Base-by-base conservation (phyloP, 1,140 invertebrate species). In the Drosophila quadrilineata region DNA sequence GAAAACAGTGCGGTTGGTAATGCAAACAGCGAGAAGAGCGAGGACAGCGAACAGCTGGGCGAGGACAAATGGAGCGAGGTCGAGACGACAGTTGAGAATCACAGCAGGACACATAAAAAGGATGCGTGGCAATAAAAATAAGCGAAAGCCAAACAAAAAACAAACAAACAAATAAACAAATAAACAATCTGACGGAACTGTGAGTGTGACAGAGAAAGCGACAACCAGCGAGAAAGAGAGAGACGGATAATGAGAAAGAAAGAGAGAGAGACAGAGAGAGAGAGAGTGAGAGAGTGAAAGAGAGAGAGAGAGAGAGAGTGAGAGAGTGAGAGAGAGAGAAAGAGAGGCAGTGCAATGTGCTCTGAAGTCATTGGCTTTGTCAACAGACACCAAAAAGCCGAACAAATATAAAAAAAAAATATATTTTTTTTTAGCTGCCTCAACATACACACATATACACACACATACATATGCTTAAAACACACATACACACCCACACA, bases 121-220 rank as follows among this genome's bases (percentile, higher is more conserved):
- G 67, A 75, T 71, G 71, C 68, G 71, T 67, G 69, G 69, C 63
- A 72, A 82, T 84, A 76, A 84, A 71, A 82, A 50, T 71, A 82
- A 70, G 40, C 72, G 53, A 64, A 62, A 73, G 54, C 63, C 66
- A 62, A 65, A 56, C 58, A 65, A 65, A 33, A 62, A 48, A 53
- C 56, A 71, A 45, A 62, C 50, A 68, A 5, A 54, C 17, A n/a
- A n/a, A n/a, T n/a, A n/a, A n/a, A n/a, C n/a, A n/a, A n/a, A n/a
- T n/a, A n/a, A n/a, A n/a, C n/a, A n/a, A n/a, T n/a, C n/a, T n/a
- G n/a, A n/a, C n/a, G n/a, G n/a, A n/a, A n/a, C n/a, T n/a, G n/a
- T n/a, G n/a, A n/a, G n/a, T n/a, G n/a, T n/a, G n/a, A n/a, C n/a
- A n/a, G n/a, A n/a, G n/a, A n/a, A n/a, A n/a, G n/a, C n/a, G n/a